Evolutionary conservation across 1,140 invertebrate species (phyloP).

Genomic region (Rhopalosiphum maidis): DNA sequence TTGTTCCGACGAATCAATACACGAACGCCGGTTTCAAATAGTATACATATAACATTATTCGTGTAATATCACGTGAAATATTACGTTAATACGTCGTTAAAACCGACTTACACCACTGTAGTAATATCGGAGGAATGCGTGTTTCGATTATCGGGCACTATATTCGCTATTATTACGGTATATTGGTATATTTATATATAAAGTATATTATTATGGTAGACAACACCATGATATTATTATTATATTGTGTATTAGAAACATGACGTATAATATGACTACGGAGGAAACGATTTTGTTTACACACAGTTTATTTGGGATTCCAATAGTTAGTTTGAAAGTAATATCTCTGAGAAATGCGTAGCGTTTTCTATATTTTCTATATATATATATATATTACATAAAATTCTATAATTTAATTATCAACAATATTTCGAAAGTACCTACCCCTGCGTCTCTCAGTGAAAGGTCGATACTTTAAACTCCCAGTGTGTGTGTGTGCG

Average conservation of each 20-base stretch:
- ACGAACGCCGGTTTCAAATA: neutral
- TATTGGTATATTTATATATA: neutral
- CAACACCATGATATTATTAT: neutral
- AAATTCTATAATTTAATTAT: neutral
- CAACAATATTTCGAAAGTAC: neutral
- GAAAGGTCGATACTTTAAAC: neutral
- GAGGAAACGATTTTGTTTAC: neutral
- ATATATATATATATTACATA: neutral
- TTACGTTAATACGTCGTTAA: constrained; percentile 28
- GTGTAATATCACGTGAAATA: constrained; percentile 16
- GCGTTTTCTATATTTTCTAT: neutral
- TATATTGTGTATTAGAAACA: neutral
- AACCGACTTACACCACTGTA: neutral
- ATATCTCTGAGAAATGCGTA: neutral
- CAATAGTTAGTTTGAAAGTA: neutral
- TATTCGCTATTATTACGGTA: neutral
- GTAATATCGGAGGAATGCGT: neutral
- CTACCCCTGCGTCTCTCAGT: neutral
- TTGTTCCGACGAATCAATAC: neutral
- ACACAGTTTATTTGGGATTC: neutral
- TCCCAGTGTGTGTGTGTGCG: neutral
- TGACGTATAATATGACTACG: neutral
- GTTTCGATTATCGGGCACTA: neutral
- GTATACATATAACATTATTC: neutral
- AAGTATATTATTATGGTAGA: neutral